Evolutionary conservation across 2,888 invertebrate species (phyloP), one percentile per base, ranked within the genome.

Genomic region (Corythucha ciliata): DNA sequence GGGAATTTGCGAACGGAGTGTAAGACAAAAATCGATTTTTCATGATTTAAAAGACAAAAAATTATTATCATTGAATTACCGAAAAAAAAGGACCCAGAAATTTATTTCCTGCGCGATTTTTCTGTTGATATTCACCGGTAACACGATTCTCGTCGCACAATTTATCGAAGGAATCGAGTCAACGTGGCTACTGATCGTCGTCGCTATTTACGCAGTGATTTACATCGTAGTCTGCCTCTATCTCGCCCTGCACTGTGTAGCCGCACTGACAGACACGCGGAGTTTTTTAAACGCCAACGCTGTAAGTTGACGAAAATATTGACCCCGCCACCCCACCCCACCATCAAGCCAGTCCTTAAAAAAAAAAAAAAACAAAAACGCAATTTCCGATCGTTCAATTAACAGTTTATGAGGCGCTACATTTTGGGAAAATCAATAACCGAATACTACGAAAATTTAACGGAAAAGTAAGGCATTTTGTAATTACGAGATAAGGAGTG

Each of bases 1-100:
- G 84, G 27, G 80, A 84, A 62, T 90, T 89, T 67, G 77, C 75
- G 29, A 89, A 86, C 68, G 84, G 85, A 70, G 61, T 77, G 84
- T 84, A 70, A 72, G 79, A 72, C 69, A 71, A 77, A 14, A 24
- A 24, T n/a, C n/a, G n/a, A n/a, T n/a, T n/a, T n/a, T n/a, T n/a
- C n/a, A n/a, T n/a, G n/a, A 42, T 25, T 5, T 16, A 20, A 40
- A 7, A 40, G 24, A 18, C 24, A 16, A 16, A 40, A n/a, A 5
- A 27, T 42, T 42, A 7, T 54, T 55, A 53, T 58, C 60, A 61
- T 59, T 56, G 74, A 74, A 29, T 67, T n/a, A n/a, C n/a, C n/a
- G n/a, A n/a, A n/a, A n/a, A n/a, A n/a, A n/a, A n/a, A 84, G 83
- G 59, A 69, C 71, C 25, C 83, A 80, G 67, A 82, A 81, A 70